Base-by-base conservation (phyloP, 1,140 invertebrate genomes). In the Drosophila sproati region DNA sequence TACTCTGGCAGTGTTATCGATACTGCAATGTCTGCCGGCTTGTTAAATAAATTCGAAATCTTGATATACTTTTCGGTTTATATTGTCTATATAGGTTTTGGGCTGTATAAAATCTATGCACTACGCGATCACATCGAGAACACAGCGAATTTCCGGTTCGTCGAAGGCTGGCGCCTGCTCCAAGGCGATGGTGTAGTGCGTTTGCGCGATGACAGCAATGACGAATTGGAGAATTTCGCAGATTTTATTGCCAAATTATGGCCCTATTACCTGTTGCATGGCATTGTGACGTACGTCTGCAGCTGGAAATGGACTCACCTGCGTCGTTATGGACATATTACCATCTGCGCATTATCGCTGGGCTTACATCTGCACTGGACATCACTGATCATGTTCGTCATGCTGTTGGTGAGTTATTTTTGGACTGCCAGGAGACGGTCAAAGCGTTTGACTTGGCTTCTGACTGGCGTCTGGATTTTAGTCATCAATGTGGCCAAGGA, bases 171-270 rank as follows among this genome's bases (percentile, higher is more conserved):
- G 86, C 50, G 35, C 3, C 12, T 89, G 3, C 41, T 73, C 5
- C 56, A 73, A 51, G 32, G 56, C 3, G 31, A 31, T 8, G 59
- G 60, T 20, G 48, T 7, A 8, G 52, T 55, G 35, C 73, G 73
- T 0, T 62, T 68, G 29, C 83, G 83, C 0, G 91, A 92, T 47
- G 79, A 88, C 39, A 91, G 78, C 55, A 92, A 91, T 54, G 87
- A 92, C 20, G 91, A 92, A 55, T 57, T 91, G 32, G 87, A 92
- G 34, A 82, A 91, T 41, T 92, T 92, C 5, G 80, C 63, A 12
- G 79, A 80, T 45, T 92, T 91, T n/a, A 76, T 92, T 2, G 37
- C 28, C 4, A 68, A 35, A 3, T 89, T 78, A 8, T 91, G 90
- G 90, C 72, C 72, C 0, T 91, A 77, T 56, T 92, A 89, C 57